Evolutionary conservation across 2,888 invertebrate genomes (phyloP).

Genomic region (Philopedon plagiatum): DNA sequence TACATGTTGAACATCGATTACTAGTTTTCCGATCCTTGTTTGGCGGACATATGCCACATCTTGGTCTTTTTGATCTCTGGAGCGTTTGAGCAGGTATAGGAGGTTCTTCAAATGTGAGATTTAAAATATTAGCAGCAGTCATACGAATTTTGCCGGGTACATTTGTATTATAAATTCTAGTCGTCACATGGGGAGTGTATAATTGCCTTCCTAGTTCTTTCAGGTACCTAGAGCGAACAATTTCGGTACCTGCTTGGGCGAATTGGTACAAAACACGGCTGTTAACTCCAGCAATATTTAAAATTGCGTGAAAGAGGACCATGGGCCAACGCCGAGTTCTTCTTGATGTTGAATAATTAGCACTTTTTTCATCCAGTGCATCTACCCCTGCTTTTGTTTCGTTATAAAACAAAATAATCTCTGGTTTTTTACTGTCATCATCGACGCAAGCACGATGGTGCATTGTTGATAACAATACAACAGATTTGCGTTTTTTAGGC

Average conservation of each 20-base stretch:
- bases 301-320: slow-evolving; percentile 11
- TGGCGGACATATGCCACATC: slow-evolving; percentile 6
- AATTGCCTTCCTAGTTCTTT: slow-evolving; percentile 19
- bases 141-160: slow-evolving; percentile 15
- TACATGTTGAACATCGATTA: neutral
- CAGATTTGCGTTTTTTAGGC: slow-evolving; percentile 53
- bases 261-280: slow-evolving; percentile 9
- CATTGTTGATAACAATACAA: slow-evolving; percentile 58
- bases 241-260: slow-evolving; percentile 1
- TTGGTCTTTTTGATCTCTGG: slow-evolving; percentile 16
- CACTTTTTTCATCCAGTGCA: slow-evolving; percentile 30
- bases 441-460: slow-evolving; percentile 58
- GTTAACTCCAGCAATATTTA: slow-evolving; percentile 33
- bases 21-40: slow-evolving; percentile 15
- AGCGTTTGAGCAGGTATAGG: neutral
- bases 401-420: slow-evolving; percentile 24
- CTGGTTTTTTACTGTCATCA: slow-evolving; percentile 30
- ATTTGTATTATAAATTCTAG: slow-evolving; percentile 14
- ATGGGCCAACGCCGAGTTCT: slow-evolving; percentile 33
- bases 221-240: neutral
- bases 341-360: slow-evolving; percentile 9
- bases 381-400: slow-evolving; percentile 35
- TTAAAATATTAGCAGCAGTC: slow-evolving; percentile 14
- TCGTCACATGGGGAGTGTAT: slow-evolving; percentile 10
- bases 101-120: slow-evolving; percentile 9